Evolutionary conservation across 2,113 vertebrate species (phyloP), one percentile per base, ranked within the genome.

Genomic region (Atractosteus spatula): DNA sequence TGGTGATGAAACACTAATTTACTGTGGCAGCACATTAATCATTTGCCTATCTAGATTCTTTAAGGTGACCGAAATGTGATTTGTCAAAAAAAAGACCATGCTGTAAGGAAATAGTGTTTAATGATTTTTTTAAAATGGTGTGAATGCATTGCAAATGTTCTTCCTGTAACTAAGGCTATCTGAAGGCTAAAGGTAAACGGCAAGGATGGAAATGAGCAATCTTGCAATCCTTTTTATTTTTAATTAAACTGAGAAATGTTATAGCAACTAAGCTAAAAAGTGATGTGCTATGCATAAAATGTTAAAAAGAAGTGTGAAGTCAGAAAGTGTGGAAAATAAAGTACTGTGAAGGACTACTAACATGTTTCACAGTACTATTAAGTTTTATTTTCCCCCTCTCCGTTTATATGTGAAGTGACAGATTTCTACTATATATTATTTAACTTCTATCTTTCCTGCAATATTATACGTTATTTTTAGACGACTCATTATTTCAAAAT

Each of bases 11-110:
- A 71, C 72, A 79, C 79, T 89, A 90, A 91, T 87, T 86, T 80
- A 83, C 74, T 79, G 75, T 79, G 89, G 87, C 87, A 92, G 87
- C 83, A 85, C 85, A 89, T 91, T 89, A 82, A 89, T 92, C 89
- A 89, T 89, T 82, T 84, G 82, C 82, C 82, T 77, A 78, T 81
- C 78, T 79, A 81, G 74, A 85, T 81, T 63, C 81, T 74, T 77
- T 83, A 82, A 79, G 77, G 78, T 80, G 76, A 78, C 78, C 73
- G 74, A 79, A 78, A 83, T 78, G 54, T 57, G 51, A 76, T 77
- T 75, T 76, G 75, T 66, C 67, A 59, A 41, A 41, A 56, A 70
- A 56, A 61, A 63, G 16, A 57, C 29, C 41, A 2, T 29, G 4
- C 3, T 14, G 57, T 41, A 64, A 71, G 45, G 68, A 57, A 41